Evolutionary conservation across 2,888 invertebrate species (phyloP).

Genomic region (Lysandra coridon): DNA sequence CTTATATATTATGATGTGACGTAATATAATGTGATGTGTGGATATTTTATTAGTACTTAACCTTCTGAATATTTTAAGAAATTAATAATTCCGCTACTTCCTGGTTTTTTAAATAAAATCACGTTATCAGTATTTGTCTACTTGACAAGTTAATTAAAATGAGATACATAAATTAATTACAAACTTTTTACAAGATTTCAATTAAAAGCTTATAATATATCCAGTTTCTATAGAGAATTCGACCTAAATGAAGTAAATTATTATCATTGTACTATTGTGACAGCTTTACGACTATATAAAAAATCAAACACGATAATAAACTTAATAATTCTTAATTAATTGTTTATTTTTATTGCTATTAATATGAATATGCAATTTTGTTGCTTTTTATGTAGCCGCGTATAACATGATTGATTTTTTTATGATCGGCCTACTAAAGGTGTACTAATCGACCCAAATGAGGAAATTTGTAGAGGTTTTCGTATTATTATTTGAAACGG

Average conservation of each 20-base stretch:
- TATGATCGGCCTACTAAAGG: not conserved
- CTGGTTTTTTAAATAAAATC: not conserved
- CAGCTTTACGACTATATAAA: not conserved
- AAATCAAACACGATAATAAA: not conserved
- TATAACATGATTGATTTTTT: not conserved
- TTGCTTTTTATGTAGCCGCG: not conserved
- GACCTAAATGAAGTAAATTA: not conserved
- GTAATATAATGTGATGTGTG: too few species aligned
- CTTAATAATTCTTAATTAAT: slow-evolving; percentile 21
- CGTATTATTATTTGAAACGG: not conserved
- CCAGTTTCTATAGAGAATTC: not conserved
- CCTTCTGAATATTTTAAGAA: not conserved
- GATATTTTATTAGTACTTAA: too few species aligned
- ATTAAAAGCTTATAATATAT: not conserved
- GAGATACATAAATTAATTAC: not conserved
- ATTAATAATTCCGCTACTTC: not conserved
- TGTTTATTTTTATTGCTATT: slow-evolving; percentile 6
- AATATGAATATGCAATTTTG: slow-evolving; percentile 7
- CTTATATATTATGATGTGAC: too few species aligned
- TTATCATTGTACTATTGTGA: not conserved
- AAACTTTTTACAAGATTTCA: not conserved
- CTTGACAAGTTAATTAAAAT: not conserved
- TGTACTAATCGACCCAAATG: not conserved
- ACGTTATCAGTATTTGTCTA: not conserved
- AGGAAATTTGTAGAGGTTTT: not conserved